phyloP scores from a whole-genome alignment of 2,113 vertebrate species.

The Ageneiosus marmoratus region DNA sequence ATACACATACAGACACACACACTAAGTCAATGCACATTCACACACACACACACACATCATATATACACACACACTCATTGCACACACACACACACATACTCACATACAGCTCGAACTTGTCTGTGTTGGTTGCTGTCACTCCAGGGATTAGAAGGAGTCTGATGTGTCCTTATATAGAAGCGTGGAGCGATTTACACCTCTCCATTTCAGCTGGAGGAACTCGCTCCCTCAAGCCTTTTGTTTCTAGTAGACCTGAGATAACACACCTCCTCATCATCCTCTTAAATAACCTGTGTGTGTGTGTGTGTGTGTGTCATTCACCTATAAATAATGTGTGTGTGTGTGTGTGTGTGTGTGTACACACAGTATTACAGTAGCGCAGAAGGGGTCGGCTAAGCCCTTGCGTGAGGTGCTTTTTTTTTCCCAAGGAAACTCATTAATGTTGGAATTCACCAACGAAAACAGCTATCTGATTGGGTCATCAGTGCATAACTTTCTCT shows the following conservation, averaged over 20 bases:
- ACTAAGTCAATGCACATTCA: too few species aligned
- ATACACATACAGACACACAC: too few species aligned
- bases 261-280: constrained; percentile 5
- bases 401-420: background rate
- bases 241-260: background rate
- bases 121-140: background rate
- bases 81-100: background rate
- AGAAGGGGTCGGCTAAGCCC: background rate
- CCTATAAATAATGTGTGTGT: constrained; percentile 10
- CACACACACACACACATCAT: background rate
- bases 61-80: background rate
- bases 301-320: too few species aligned
- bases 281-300: too few species aligned
- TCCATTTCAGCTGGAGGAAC: background rate
- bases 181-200: constrained; percentile 3
- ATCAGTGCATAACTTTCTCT: background rate
- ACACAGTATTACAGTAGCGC: background rate
- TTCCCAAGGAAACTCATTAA: constrained; percentile 26
- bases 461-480: constrained; percentile 14
- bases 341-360: background rate
- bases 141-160: background rate
- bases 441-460: constrained; percentile 22
- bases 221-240: background rate
- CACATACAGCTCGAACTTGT: background rate
- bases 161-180: constrained; percentile 30